Conservation (phyloP, 23 tunicate genomes). For the Corella eumyota region DNA sequence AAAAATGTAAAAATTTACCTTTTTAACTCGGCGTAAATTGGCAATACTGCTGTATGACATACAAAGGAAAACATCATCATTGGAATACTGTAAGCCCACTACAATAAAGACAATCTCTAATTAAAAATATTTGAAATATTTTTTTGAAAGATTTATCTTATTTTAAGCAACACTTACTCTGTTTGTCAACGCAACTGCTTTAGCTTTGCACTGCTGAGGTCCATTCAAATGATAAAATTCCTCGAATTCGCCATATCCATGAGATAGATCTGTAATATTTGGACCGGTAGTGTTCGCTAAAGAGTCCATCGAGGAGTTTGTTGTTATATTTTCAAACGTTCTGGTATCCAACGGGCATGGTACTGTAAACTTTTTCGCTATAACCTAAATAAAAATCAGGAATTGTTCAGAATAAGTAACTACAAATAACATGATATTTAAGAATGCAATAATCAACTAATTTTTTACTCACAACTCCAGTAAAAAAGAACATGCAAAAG, state of each 20-base stretch:
- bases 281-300: conserved; percentile 14
- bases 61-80: conserved; percentile 99
- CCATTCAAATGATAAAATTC: conserved; percentile 18
- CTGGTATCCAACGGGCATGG: conserved; percentile 64
- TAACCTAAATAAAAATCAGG: conserved; percentile 30
- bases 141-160: too few species aligned
- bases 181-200: conserved; percentile 40
- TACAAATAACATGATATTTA: not conserved
- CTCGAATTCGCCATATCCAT: conserved; percentile 8
- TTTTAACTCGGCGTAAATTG: conserved; percentile 96
- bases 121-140: too few species aligned
- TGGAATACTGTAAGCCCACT: conserved; percentile 98
- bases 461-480: conserved; percentile 73
- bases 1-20: too few species aligned
- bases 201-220: conserved; percentile 61
- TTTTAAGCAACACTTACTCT: too few species aligned
- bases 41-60: conserved; percentile 97
- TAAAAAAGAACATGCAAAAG: conserved; percentile 98
- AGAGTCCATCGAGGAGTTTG: too few species aligned
- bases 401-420: not conserved
- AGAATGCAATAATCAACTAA: too few species aligned
- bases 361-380: conserved; percentile 67
- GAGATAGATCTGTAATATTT: conserved; percentile 10
- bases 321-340: conserved; percentile 25
- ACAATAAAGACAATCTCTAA: too few species aligned